phyloP scores from a whole-genome alignment of 2,797 vertebrate genomes.

The Atherinosoma microstoma region DNA sequence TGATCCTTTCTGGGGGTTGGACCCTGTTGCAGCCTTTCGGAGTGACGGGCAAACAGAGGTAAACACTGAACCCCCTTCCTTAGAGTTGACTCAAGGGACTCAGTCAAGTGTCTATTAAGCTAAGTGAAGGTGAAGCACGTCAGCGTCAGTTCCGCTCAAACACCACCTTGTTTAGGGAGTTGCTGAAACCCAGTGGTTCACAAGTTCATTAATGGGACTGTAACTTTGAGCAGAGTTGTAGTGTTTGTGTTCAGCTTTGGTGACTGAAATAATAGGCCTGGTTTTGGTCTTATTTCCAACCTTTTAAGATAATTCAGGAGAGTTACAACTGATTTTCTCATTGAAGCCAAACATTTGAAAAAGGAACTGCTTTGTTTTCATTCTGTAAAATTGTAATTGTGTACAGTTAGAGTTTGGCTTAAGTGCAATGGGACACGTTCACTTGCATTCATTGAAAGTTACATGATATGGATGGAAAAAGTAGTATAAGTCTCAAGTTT shows the following conservation, averaged over 20 bases:
- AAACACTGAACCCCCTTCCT: constrained; percentile 74
- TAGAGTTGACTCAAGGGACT: constrained; percentile 64
- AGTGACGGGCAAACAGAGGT: constrained; percentile 76
- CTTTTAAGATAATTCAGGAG: not conserved
- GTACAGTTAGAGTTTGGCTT: no score
- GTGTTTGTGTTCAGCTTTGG: not conserved
- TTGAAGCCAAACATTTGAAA: no score
- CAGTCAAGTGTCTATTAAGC: constrained; percentile 75
- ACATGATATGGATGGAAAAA: no score
- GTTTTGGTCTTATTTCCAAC: not conserved
- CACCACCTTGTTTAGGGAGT: constrained; percentile 59
- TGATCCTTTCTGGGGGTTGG: constrained; percentile 48
- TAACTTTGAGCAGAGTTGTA: constrained; percentile 1
- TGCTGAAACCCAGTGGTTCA: constrained; percentile 49
- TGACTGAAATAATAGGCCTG: not conserved
- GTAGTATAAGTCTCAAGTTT: no score
- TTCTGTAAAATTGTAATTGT: no score
- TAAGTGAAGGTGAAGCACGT: constrained; percentile 81
- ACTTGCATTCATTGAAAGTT: no score
- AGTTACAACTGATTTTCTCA: no score
- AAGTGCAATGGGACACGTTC: no score
- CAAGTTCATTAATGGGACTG: constrained; percentile 62
- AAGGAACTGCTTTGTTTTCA: no score
- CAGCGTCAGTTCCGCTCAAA: constrained; percentile 74
- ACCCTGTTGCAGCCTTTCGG: constrained; percentile 55